phyloP scores from a whole-genome alignment of 1,140 invertebrate genomes.

The Zaprionus africanus region DNA sequence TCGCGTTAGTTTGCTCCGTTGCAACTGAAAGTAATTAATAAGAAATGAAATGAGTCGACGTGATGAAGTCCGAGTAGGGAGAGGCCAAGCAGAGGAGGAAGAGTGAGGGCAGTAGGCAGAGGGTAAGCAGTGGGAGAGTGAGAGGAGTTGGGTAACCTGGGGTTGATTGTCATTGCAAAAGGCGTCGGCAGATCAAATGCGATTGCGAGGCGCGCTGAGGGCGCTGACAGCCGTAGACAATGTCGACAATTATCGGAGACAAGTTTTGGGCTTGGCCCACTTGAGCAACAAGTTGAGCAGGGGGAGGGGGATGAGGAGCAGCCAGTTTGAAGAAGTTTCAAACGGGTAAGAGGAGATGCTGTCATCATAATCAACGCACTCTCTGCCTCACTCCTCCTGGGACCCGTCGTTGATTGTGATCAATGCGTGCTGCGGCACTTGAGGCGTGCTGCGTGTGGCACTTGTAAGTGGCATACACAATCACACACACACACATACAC shows the following conservation, averaged over 20 bases:
- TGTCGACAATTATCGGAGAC: conserved; percentile 73
- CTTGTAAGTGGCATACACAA: conserved; percentile 38
- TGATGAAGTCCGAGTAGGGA: background rate
- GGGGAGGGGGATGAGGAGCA: background rate
- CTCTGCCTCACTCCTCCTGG: conserved; percentile 1
- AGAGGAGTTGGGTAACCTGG: conserved; percentile 15
- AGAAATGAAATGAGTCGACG: conserved; percentile 3
- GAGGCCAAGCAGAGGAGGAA: background rate
- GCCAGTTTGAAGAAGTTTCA: background rate
- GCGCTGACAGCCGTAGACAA: conserved; percentile 67
- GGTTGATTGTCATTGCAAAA: conserved; percentile 42
- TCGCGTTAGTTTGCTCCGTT: background rate
- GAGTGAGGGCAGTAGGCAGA: background rate
- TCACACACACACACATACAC: background rate
- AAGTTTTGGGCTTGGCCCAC: conserved; percentile 66
- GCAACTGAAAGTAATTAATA: conserved; percentile 25
- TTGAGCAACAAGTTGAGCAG: conserved; percentile 30
- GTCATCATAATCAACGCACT: conserved; percentile 43
- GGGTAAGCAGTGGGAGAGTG: background rate
- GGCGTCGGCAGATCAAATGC: conserved; percentile 77
- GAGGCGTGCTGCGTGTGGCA: conserved; percentile 41
- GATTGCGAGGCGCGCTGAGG: conserved; percentile 17
- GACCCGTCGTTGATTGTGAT: conserved; percentile 28
- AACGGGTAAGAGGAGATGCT: conserved; percentile 27
- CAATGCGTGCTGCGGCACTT: conserved; percentile 39